These are phyloP conservation scores for Brachionus manjavacas DNA, from an alignment of 1,140 invertebrate genomes.

Conservation along the genomic window DNA sequence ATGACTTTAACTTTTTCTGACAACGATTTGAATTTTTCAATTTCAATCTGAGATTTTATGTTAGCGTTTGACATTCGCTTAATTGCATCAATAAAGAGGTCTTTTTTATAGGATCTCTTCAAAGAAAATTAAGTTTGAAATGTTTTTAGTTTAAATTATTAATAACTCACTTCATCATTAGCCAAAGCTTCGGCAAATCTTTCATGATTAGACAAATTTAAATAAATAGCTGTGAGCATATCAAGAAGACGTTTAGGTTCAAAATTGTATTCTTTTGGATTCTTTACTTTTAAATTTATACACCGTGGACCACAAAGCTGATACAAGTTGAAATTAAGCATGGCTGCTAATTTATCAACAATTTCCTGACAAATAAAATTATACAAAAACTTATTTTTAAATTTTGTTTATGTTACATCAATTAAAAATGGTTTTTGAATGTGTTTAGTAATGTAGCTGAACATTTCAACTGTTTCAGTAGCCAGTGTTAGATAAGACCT, in stretches of 20 bases:
- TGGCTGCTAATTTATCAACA: constrained; percentile 84
- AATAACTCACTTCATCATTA: constrained; percentile 66
- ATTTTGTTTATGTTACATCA: constrained; percentile 60
- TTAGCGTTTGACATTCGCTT: constrained; percentile 70
- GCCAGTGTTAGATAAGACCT: constrained; percentile 88
- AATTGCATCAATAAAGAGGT: constrained; percentile 83
- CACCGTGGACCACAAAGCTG: constrained; percentile 95
- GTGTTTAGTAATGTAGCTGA: constrained; percentile 88
- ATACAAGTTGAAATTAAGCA: constrained; percentile 94
- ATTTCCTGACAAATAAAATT: constrained; percentile 62
- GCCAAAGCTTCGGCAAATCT: constrained; percentile 80
- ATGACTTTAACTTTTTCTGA: constrained; percentile 74
- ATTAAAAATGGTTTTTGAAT: constrained; percentile 88
- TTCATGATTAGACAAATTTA: constrained; percentile 82
- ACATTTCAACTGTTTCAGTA: constrained; percentile 93
- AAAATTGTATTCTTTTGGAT: constrained; percentile 91
- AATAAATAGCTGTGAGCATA: constrained; percentile 89
- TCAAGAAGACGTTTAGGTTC: constrained; percentile 81
- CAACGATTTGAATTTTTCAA: constrained; percentile 75
- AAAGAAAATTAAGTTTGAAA: constrained; percentile 46
- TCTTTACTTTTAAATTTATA: constrained; percentile 91
- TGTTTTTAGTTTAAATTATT: not conserved
- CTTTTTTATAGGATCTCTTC: constrained; percentile 83
- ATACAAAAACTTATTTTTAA: not conserved
- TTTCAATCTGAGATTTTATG: constrained; percentile 73